These are phyloP conservation scores for Zenarchopterus dispar DNA, from an alignment of 2,797 vertebrate genomes.

Conservation along the genomic window DNA sequence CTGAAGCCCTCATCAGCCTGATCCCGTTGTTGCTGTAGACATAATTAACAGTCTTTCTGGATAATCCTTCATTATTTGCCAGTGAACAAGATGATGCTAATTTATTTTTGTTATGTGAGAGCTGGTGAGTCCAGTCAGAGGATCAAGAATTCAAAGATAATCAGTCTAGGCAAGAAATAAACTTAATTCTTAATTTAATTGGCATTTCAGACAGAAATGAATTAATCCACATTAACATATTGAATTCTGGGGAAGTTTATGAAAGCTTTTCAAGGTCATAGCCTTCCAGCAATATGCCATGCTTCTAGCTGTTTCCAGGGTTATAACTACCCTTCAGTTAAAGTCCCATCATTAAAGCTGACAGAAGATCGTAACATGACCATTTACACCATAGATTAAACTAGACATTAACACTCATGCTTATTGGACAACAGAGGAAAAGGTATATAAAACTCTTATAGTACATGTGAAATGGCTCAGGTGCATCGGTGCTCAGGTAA, in stretches of 20 bases:
- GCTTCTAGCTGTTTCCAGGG: conserved; percentile 52
- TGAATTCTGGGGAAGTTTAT: conserved; percentile 52
- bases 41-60: conserved; percentile 68
- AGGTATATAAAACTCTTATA: conserved; percentile 3
- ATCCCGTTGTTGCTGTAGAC: conserved; percentile 55
- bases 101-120: conserved; percentile 57
- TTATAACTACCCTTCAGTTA: conserved; percentile 61
- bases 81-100: conserved; percentile 62
- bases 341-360: conserved; percentile 58
- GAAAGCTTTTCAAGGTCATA: conserved; percentile 66
- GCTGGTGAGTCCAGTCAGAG: conserved; percentile 56
- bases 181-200: conserved; percentile 80
- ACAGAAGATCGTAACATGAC: conserved; percentile 34
- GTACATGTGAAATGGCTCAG: conserved; percentile 3
- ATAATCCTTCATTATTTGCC: conserved; percentile 76
- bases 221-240: conserved; percentile 65
- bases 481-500: not conserved
- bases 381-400: conserved; percentile 35
- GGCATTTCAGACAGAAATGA: conserved; percentile 62
- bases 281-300: conserved; percentile 41
- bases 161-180: conserved; percentile 51
- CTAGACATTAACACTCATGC: conserved; percentile 5
- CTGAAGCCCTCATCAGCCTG: conserved; percentile 47
- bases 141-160: conserved; percentile 58
- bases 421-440: conserved; percentile 13